Base-by-base conservation (phyloP, 2,113 vertebrate species). In the Carassius carassius region DNA sequence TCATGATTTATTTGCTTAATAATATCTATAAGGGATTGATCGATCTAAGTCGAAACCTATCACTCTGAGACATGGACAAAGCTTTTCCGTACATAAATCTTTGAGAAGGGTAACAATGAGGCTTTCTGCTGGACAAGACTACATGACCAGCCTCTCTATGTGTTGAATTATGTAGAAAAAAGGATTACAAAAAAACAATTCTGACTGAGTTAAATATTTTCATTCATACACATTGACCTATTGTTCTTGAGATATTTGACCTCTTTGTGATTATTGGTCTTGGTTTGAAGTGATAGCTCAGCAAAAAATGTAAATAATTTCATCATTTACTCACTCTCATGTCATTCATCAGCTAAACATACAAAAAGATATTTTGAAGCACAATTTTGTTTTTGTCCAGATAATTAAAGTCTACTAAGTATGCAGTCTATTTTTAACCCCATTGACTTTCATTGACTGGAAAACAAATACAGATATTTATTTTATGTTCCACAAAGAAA, bases 21-120 rank as follows among this genome's bases (percentile, higher is more conserved):
- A 81, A 70, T 81, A 81, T 56, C 16, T 51, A 56, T 29, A 12
- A 56, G 79, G 19, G 65, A 81, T 81, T 81, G 62, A 69, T 81
- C 79, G 17, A 1, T 25, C 14, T 81, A 81, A 81, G 25, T 81
- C 11, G 63, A 81, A 51, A 81, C 63, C 47, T 81, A 32, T 65
- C 41, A 67, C 4, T 81, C 60, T 29, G 58, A 70, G 44, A 54
- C 63, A 54, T 21, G 23, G 29, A 49, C 9, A 32, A 65, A 10
- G 14, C 60, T 19, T 49, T n/a, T 70, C 47, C 4, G 5, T 41
- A 49, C 23, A 49, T 80, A 49, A 47, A 49, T 65, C 77, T 78
- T 80, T 47, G 41, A 65, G 78, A 23, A 47, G 47, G n/a, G 60
- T 80, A 47, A 62, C 49, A 80, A 80, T 80, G 41, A 80, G 60